Percentiles rank a stretch among this genome's conserved stretches.
Evolutionary conservation across 2,888 invertebrate species (phyloP).

Genomic region (Campoplex nolae): DNA sequence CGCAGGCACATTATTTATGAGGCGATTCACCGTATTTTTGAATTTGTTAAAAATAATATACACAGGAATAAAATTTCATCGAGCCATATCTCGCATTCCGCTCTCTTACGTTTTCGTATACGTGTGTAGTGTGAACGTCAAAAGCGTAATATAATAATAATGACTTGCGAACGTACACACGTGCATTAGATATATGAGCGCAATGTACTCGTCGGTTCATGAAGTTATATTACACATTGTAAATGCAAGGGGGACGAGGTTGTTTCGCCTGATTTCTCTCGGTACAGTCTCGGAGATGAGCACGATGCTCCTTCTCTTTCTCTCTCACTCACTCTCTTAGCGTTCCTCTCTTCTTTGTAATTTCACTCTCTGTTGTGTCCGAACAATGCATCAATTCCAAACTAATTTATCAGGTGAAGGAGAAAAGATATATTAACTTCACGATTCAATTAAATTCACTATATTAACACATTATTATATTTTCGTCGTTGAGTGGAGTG

Average conservation of each 20-base stretch:
- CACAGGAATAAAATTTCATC: constrained; percentile 19
- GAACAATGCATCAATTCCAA: constrained; percentile 38
- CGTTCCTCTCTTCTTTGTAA: constrained; percentile 21
- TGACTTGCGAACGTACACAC: constrained; percentile 43
- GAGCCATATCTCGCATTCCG: constrained; percentile 12
- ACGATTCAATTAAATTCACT: constrained; percentile 40
- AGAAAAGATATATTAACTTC: constrained; percentile 15
- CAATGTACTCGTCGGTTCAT: constrained; percentile 59
- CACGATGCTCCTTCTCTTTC: background rate
- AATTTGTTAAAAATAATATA: background rate
- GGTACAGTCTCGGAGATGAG: constrained; percentile 49
- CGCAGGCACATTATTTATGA: background rate
- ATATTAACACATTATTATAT: constrained; percentile 15
- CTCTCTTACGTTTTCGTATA: constrained; percentile 13
- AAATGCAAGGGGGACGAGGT: constrained; percentile 60
- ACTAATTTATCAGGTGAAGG: constrained; percentile 27
- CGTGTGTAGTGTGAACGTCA: constrained; percentile 23
- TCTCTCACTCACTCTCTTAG: constrained; percentile 19
- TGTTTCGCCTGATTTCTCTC: constrained; percentile 65
- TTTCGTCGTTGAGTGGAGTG: background rate
- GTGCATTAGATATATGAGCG: constrained; percentile 37
- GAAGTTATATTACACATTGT: constrained; percentile 64
- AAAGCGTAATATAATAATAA: constrained; percentile 61
- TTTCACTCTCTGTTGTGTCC: constrained; percentile 36
- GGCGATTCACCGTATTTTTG: background rate